A percentile compares a stretch with the other conserved stretches of the same genome.
Conservation (phyloP, 2,888 invertebrate species). For the Sminthurinus aureus region DNA sequence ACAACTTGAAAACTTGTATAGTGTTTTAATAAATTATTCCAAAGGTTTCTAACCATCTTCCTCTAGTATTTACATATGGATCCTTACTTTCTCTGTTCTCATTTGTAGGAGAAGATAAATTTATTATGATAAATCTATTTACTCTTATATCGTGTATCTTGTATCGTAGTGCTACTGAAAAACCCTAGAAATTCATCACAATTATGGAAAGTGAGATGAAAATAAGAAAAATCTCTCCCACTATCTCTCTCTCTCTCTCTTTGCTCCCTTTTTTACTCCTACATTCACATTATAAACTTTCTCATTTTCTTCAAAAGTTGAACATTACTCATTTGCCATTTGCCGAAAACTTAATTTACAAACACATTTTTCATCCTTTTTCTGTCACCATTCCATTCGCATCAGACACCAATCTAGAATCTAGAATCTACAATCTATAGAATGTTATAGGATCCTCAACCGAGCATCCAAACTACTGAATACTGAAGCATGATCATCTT, state of each 20-base stretch:
- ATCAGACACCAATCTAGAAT: not conserved
- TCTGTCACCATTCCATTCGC: not conserved
- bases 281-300: not conserved
- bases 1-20: no score
- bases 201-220: conserved; percentile 10
- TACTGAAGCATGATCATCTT: no score
- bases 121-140: conserved; percentile 18
- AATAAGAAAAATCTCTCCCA: conserved; percentile 4
- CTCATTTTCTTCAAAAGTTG: conserved; percentile 4
- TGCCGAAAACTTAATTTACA: conserved; percentile 15
- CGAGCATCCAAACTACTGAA: no score
- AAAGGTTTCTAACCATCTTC: no score
- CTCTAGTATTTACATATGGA: not conserved
- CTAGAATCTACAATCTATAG: no score
- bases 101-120: not conserved
- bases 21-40: no score
- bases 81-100: not conserved
- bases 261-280: not conserved
- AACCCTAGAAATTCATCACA: conserved; percentile 4
- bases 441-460: no score
- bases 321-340: conserved; percentile 17
- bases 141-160: no score
- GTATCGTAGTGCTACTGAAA: conserved; percentile 1
- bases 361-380: conserved; percentile 15
- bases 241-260: not conserved